Base-by-base conservation (phyloP, 2,113 vertebrate species). In the Myocastor coypus region DNA sequence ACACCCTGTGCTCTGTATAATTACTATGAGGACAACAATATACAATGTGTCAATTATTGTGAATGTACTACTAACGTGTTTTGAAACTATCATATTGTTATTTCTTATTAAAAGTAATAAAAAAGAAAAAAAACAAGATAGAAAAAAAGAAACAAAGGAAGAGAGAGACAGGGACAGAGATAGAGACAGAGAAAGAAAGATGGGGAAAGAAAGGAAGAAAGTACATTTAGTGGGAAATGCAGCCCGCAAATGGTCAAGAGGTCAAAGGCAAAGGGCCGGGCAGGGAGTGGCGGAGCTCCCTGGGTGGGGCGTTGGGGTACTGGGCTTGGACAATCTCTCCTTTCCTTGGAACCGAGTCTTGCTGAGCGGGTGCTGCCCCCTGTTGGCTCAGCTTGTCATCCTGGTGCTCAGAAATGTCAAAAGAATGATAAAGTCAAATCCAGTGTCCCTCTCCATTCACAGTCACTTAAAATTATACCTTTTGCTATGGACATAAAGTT, bases 321-420 rank as follows among this genome's bases (percentile, higher is more conserved):
- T 57, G 55, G 55, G 55, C 4, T 57, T 57, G 55, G 55, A 57
- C 19, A 57, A 57, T 57, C 17, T 57, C 55, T 57, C 55, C 17
- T 17, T 57, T 26, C 32, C 68, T 95, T 64, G 6, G 77, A 50
- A 20, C 0, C 6, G 52, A 16, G 37, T 40, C 66, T 83, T 4
- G 4, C 59, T 88, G 86, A 14, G 40, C 14, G 37, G 37, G n/a
- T 93, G 89, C 64, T 93, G 91, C 89, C 87, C 91, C 28, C 95
- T 94, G 87, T 81, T 73, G 77, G 94, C n/a, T 4, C 16, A 71
- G 12, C 0, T 1, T 42, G 11, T 66, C 26, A 59, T 42, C 34
- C 55, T 40, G 4, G 12, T 57, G 37, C 85, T 75, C 0, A 13
- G 83, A 50, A 80, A 22, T 14, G 69, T 16, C 14, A 32, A 20